phyloP scores from a whole-genome alignment of 2,113 vertebrate genomes.

The Drymodes brunneopygia region DNA sequence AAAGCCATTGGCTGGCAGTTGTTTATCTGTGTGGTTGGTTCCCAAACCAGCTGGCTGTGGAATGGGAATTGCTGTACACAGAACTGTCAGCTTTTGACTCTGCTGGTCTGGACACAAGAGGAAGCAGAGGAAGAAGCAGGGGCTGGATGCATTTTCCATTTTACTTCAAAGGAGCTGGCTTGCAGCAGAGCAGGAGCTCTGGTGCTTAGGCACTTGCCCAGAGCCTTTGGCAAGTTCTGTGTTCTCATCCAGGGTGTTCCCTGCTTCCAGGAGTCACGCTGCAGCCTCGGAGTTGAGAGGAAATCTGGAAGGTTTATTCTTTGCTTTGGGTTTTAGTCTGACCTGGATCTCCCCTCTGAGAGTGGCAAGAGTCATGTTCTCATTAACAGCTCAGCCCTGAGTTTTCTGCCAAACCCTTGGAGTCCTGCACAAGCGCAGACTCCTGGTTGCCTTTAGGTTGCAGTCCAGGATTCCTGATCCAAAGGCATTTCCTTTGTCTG shows the following conservation, averaged over 20 bases:
- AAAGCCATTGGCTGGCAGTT: neutral
- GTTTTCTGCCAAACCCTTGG: neutral
- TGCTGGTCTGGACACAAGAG: neutral
- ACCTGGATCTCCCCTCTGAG: neutral
- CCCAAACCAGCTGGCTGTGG: neutral
- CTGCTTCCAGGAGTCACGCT: neutral
- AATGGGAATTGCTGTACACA: neutral
- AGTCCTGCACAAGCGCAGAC: fast-evolving
- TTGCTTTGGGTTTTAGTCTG: neutral
- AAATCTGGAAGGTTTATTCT: neutral
- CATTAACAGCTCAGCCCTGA: neutral
- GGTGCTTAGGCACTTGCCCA: neutral
- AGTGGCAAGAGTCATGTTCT: neutral
- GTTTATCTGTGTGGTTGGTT: neutral
- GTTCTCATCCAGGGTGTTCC: neutral
- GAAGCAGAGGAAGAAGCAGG: neutral
- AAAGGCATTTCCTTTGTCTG: neutral
- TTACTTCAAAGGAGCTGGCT: neutral
- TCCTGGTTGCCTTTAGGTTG: neutral
- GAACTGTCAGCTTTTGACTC: neutral
- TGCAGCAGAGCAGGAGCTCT: neutral
- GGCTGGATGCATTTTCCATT: neutral
- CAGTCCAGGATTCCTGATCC: neutral
- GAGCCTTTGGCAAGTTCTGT: neutral
- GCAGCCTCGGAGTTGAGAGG: neutral